phyloP scores from a whole-genome alignment of 2,797 vertebrate species.

The Rhadinocentrus ornatus region DNA sequence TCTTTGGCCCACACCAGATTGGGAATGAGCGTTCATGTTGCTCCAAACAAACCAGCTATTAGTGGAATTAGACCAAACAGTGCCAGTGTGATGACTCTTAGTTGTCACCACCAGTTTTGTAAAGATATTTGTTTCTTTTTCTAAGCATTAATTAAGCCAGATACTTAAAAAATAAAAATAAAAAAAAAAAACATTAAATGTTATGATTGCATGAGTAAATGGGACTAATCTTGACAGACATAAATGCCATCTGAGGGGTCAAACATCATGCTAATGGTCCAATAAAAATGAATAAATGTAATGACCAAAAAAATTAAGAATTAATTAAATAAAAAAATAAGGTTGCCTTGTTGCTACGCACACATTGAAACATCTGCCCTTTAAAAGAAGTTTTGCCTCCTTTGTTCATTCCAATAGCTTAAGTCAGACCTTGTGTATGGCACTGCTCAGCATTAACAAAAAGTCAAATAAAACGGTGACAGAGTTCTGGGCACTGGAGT shows the following conservation, averaged over 20 bases:
- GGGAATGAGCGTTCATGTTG: too few species aligned
- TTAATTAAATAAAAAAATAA: not conserved
- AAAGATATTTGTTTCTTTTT: not conserved
- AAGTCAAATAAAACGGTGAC: slow-evolving; percentile 53
- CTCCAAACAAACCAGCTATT: too few species aligned
- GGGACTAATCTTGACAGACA: not conserved
- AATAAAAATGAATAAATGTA: too few species aligned
- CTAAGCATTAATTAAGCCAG: not conserved
- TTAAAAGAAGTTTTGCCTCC: slow-evolving; percentile 28
- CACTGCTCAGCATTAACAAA: slow-evolving; percentile 44
- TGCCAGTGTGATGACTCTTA: too few species aligned
- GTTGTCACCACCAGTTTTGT: too few species aligned
- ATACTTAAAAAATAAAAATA: not conserved
- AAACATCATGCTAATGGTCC: not conserved
- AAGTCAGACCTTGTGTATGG: slow-evolving; percentile 55
- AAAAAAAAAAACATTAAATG: not conserved
- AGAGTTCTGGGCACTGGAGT: slow-evolving; percentile 37
- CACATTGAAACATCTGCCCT: slow-evolving; percentile 36
- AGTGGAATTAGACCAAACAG: too few species aligned
- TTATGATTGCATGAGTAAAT: not conserved
- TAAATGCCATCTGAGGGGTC: not conserved
- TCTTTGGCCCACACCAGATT: too few species aligned
- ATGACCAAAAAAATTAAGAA: not conserved
- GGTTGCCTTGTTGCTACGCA: not conserved
- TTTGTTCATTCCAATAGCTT: slow-evolving; percentile 47